Conservation (phyloP, 2,888 invertebrate species). For the Folsomia candida region DNA sequence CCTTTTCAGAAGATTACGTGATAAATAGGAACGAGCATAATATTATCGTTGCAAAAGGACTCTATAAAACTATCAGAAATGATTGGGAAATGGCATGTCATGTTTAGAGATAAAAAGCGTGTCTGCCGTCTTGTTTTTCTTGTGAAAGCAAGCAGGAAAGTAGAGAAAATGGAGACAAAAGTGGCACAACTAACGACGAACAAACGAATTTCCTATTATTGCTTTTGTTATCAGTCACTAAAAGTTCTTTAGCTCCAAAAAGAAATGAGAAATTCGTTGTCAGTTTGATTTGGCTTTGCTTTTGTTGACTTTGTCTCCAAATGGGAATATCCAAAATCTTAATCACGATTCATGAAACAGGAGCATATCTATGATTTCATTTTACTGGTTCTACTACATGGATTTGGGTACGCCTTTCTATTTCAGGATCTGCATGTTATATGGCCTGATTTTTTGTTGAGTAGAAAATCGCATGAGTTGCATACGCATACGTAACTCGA, state of each 20-base stretch:
- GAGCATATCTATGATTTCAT: neutral
- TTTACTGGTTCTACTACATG: neutral
- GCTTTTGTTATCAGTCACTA: slow-evolving; percentile 3
- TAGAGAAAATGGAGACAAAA: slow-evolving; percentile 1
- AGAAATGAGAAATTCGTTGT: slow-evolving; percentile 6
- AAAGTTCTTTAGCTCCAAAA: neutral
- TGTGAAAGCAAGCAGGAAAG: neutral
- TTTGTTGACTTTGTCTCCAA: slow-evolving; percentile 8
- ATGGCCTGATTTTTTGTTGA: neutral
- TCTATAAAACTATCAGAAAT: neutral
- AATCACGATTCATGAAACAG: neutral
- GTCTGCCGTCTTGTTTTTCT: slow-evolving; percentile 1
- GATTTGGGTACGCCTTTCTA: too few relatives aligned
- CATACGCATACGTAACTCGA: neutral
- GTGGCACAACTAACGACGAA: too few relatives aligned
- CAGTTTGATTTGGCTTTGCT: slow-evolving; percentile 3
- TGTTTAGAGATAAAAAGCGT: neutral
- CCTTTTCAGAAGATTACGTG: neutral
- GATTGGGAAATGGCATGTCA: slow-evolving; percentile 1
- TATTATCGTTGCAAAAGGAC: neutral
- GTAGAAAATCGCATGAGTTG: neutral
- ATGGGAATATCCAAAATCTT: neutral
- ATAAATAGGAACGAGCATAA: neutral
- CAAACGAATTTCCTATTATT: neutral
- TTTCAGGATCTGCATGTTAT: neutral